Evolutionary conservation across 2,113 vertebrate species (phyloP), one percentile per base, ranked within the genome.

Genomic region (Athene noctua): DNA sequence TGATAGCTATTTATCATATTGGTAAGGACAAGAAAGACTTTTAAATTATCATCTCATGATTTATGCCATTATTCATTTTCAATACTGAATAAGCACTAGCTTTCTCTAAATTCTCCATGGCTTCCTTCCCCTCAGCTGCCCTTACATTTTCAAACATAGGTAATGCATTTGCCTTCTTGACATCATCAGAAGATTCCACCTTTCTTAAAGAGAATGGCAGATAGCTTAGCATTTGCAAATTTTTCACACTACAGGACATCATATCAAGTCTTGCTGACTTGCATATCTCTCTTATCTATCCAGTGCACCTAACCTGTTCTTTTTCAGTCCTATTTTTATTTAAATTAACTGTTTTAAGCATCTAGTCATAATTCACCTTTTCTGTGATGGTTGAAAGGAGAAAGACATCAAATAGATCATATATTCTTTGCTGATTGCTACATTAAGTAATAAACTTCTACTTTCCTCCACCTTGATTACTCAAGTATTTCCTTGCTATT

Each of bases 341-440:
- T 59, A 91, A 94, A 92, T 70, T 83, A 91, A 71, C 73, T 67
- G 23, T 19, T 75, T 95, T 81, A 92, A 92, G 54, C n/a, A 75
- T 44, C 61, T 92, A 61, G 21, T 65, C 68, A 68, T 59, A 81
- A 87, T 47, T 87, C 65, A 63, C 61, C 30, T 92, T 78, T 67
- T 63, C 86, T 68, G 34, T 52, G 14, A 57, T 52, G 9, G n/a
- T 1, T 71, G 26, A 89, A 94, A 75, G 46, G 42, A 94, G 32
- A 91, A 92, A 84, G 57, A 72, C 36, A 78, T 91, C 55, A 63
- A 86, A 84, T 12, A 88, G 11, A 70, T 78, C 42, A 71, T n/a
- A 38, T 61, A 13, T 52, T 78, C 67, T 81, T 84, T 71, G 29
- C 13, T 67, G 40, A 79, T 68, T 91, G 92, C 70, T 30, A 87